phyloP scores from a whole-genome alignment of 1,140 invertebrate genomes.

The Popillia japonica region DNA sequence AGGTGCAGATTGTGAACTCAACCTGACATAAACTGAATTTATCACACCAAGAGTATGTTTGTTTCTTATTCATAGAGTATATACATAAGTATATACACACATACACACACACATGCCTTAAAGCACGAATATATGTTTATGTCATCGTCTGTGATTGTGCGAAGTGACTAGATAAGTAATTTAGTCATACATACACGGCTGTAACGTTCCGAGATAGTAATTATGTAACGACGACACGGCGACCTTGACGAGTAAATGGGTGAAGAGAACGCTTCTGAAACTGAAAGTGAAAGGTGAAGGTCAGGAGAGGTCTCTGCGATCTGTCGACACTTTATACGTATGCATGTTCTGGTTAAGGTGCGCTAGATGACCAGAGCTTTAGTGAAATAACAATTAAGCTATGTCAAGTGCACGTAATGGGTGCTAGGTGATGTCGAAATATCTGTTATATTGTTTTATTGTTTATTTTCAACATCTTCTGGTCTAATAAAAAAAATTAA shows the following conservation, averaged over 20 bases:
- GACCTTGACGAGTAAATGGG: constrained; percentile 25
- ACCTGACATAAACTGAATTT: constrained; percentile 31
- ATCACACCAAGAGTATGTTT: constrained; percentile 9
- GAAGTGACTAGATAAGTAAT: not conserved
- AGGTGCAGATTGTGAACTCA: not conserved
- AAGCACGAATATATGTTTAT: not conserved
- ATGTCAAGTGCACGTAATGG: too few species aligned
- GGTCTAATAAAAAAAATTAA: too few species aligned
- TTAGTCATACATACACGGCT: not conserved
- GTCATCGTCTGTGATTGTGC: not conserved
- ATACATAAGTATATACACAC: not conserved
- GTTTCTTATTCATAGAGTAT: not conserved
- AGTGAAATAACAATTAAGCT: too few species aligned
- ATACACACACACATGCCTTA: not conserved
- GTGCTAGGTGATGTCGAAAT: too few species aligned
- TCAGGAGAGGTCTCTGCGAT: not conserved
- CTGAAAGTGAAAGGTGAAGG: constrained; percentile 29
- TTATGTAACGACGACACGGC: constrained; percentile 13
- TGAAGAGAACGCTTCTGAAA: constrained; percentile 23
- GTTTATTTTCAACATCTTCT: too few species aligned
- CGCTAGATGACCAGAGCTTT: too few species aligned
- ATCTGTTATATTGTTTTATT: too few species aligned
- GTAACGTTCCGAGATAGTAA: constrained; percentile 23
- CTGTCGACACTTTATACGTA: not conserved
- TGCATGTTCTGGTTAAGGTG: not conserved